These are phyloP conservation scores for Galago senegalensis DNA, from an alignment of 2,797 vertebrate genomes.

Conservation along the genomic window DNA sequence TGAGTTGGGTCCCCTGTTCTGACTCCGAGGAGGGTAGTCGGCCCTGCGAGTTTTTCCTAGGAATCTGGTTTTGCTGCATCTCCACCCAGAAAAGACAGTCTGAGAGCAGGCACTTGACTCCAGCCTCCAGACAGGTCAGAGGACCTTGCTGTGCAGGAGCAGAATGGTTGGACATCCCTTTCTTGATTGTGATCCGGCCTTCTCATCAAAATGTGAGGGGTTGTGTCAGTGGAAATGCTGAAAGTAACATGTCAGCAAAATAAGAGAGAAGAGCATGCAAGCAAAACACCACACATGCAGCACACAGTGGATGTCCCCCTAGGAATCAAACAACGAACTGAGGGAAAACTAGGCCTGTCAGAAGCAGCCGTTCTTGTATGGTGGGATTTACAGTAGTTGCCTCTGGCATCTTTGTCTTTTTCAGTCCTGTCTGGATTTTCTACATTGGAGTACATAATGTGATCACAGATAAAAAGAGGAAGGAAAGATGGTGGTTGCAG, in stretches of 20 bases:
- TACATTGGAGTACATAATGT: not conserved
- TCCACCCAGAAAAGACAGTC: too few relatives aligned
- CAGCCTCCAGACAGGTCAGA: not conserved
- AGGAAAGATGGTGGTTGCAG: not conserved
- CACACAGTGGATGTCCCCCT: not conserved
- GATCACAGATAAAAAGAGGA: not conserved
- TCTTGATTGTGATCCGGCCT: not conserved
- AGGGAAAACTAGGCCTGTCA: too few relatives aligned
- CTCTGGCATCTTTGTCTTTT: not conserved
- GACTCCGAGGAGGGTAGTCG: too few relatives aligned
- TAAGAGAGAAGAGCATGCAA: not conserved
- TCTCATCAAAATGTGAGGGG: not conserved
- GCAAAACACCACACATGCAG: not conserved
- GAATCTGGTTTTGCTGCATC: not conserved
- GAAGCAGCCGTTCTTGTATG: too few relatives aligned
- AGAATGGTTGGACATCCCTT: not conserved
- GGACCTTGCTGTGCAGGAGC: not conserved
- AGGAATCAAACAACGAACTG: not conserved
- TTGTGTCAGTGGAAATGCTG: not conserved
- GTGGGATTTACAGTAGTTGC: not conserved
- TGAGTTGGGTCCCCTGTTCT: not conserved
- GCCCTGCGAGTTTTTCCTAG: not conserved
- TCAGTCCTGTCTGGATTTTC: not conserved
- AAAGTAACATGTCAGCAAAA: not conserved
- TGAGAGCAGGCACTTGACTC: not conserved